A percentile compares a stretch with the other conserved stretches of the same genome.
These are phyloP conservation scores for Leptogaster cylindrica DNA, from an alignment of 2,888 invertebrate genomes.

Conservation along the genomic window DNA sequence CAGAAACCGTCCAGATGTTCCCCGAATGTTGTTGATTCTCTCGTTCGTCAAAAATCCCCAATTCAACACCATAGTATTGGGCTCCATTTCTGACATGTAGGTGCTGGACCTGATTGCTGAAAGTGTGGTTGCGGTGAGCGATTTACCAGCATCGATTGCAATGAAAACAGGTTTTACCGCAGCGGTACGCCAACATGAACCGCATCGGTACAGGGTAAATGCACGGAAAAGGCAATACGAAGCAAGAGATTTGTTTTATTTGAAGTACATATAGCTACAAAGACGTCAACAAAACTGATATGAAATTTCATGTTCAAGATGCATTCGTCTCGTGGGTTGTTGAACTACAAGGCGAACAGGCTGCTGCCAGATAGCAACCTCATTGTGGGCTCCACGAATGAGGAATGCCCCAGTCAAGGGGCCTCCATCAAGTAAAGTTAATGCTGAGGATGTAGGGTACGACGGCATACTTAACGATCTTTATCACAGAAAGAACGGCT, in stretches of 20 bases:
- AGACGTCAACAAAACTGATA: conserved; percentile 22
- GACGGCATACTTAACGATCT: too few species aligned
- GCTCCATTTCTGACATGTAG: conserved; percentile 13
- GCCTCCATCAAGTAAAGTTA: too few species aligned
- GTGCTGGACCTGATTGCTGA: conserved; percentile 21
- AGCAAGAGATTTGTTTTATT: conserved; percentile 15
- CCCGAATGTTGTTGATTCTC: too few species aligned
- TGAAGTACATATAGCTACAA: background rate
- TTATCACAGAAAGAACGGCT: too few species aligned
- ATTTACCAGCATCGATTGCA: conserved; percentile 7
- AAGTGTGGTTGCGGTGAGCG: conserved; percentile 4
- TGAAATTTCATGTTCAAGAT: conserved; percentile 28
- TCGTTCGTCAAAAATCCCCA: too few species aligned
- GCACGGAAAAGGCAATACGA: conserved; percentile 8
- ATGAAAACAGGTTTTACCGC: conserved; percentile 21
- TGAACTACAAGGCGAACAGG: conserved; percentile 28
- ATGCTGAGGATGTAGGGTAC: too few species aligned
- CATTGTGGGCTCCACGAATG: conserved; percentile 25
- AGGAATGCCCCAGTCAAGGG: background rate
- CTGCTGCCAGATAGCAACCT: conserved; percentile 8
- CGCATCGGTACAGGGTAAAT: conserved; percentile 10
- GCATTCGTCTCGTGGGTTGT: conserved; percentile 9
- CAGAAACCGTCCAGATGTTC: conserved; percentile 12
- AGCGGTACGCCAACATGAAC: conserved; percentile 6
- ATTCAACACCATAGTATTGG: too few species aligned